phyloP scores from a whole-genome alignment of 2,113 vertebrate species.

The Anguilla rostrata region DNA sequence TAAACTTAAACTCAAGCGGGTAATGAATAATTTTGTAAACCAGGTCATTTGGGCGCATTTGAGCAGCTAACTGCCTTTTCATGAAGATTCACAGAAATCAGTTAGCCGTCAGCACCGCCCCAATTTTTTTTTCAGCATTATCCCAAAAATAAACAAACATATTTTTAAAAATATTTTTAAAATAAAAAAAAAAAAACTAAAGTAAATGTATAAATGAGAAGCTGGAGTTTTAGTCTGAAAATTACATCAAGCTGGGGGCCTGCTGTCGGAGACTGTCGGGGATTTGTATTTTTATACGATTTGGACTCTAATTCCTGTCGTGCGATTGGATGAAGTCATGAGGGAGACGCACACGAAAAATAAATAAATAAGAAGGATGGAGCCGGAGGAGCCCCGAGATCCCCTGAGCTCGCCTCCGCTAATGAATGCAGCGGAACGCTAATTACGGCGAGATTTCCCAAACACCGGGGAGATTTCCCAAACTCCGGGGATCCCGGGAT shows the following conservation, averaged over 20 bases:
- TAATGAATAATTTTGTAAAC: too few species aligned
- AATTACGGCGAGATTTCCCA: conserved; percentile 74
- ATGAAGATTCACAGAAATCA: too few species aligned
- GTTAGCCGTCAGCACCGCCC: too few species aligned
- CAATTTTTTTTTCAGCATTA: too few species aligned
- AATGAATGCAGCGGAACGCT: conserved; percentile 87
- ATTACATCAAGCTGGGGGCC: background rate
- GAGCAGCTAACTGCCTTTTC: background rate
- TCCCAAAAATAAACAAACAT: background rate
- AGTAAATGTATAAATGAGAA: background rate
- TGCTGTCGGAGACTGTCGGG: conserved; percentile 32
- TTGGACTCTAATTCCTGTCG: conserved; percentile 51
- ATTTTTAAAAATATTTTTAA: too few species aligned
- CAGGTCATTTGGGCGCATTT: too few species aligned
- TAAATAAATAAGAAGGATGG: too few species aligned
- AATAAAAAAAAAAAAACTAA: too few species aligned
- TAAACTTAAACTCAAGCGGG: too few species aligned
- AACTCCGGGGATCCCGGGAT: conserved; percentile 36
- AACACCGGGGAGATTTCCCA: conserved; percentile 59
- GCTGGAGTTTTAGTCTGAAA: background rate
- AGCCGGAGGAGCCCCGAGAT: conserved; percentile 31
- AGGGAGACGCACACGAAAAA: conserved; percentile 28
- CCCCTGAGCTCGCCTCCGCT: conserved; percentile 59
- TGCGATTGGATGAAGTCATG: conserved; percentile 49
- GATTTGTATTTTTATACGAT: conserved; percentile 33